A percentile compares a stretch with the other conserved stretches of the same genome.
Evolutionary conservation across 2,113 vertebrate species (phyloP).

Genomic region (Macquaria australasica): DNA sequence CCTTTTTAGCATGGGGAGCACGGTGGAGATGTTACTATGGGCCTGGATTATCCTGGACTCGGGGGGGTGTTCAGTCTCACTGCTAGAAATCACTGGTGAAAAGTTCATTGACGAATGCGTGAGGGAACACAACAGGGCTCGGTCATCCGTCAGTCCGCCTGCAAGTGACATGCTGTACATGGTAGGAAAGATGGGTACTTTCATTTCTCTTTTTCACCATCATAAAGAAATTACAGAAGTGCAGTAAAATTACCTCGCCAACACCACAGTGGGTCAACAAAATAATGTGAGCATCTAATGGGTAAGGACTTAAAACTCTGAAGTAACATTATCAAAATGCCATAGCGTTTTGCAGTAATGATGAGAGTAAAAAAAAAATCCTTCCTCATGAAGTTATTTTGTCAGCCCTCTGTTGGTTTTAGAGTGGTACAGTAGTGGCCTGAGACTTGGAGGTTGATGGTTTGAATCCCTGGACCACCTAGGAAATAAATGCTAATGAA

Average conservation of each 20-base stretch:
- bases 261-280: not conserved
- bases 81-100: constrained; percentile 65
- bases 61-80: fast-evolving
- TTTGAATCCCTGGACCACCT: not conserved
- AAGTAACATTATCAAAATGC: not conserved
- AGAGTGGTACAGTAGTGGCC: not conserved
- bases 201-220: not conserved
- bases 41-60: constrained; percentile 5
- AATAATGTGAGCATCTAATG: not conserved
- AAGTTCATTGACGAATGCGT: constrained; percentile 68
- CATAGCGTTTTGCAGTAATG: too few species aligned
- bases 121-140: constrained; percentile 62
- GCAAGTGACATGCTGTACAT: constrained; percentile 77
- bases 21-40: constrained; percentile 1
- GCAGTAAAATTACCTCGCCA: not conserved
- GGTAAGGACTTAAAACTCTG: not conserved
- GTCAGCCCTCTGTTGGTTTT: not conserved
- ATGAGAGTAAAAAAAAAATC: not conserved
- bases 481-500: not conserved
- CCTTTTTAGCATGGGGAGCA: constrained; percentile 12
- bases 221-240: not conserved
- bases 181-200: constrained; percentile 53
- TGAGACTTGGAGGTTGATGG: too few species aligned
- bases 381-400: not conserved
- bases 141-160: constrained; percentile 50